A percentile compares a stretch with the other conserved stretches of the same genome.
Evolutionary conservation across 1,140 invertebrate genomes (phyloP).

Genomic region (Pemphigus obesinymphae): DNA sequence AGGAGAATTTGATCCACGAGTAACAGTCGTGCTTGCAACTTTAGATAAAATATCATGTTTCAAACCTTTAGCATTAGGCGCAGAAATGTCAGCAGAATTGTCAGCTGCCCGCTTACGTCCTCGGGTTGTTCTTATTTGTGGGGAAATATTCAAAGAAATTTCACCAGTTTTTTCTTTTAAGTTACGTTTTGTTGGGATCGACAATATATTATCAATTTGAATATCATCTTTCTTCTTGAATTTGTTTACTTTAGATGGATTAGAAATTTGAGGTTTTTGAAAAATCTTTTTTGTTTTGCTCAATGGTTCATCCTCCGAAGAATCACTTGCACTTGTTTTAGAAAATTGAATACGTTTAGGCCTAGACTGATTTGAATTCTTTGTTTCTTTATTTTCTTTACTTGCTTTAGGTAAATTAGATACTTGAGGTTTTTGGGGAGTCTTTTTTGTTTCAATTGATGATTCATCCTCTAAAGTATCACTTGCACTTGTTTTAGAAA

Average conservation of each 20-base stretch:
- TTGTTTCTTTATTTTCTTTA: not conserved
- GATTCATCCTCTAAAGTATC: no score
- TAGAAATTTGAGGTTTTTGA: not conserved
- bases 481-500: not conserved
- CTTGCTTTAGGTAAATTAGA: no score
- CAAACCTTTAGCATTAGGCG: not conserved
- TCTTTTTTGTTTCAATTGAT: no score
- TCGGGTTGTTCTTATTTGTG: not conserved
- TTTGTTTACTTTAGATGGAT: not conserved
- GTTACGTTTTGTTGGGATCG: not conserved
- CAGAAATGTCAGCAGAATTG: not conserved
- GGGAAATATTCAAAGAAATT: not conserved
- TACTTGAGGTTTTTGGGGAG: no score
- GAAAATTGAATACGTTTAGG: not conserved
- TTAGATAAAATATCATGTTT: conserved; percentile 11
- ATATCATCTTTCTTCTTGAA: not conserved
- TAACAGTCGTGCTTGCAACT: not conserved
- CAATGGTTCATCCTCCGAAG: not conserved
- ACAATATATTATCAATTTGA: not conserved
- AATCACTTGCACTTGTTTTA: not conserved
- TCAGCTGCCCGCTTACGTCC: not conserved
- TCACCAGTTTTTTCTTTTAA: not conserved
- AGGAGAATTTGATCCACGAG: not conserved
- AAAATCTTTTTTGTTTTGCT: not conserved
- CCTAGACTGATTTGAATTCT: not conserved